These are phyloP conservation scores for Gallinago nigripennis DNA, from an alignment of 2,797 vertebrate species.

Conservation along the genomic window DNA sequence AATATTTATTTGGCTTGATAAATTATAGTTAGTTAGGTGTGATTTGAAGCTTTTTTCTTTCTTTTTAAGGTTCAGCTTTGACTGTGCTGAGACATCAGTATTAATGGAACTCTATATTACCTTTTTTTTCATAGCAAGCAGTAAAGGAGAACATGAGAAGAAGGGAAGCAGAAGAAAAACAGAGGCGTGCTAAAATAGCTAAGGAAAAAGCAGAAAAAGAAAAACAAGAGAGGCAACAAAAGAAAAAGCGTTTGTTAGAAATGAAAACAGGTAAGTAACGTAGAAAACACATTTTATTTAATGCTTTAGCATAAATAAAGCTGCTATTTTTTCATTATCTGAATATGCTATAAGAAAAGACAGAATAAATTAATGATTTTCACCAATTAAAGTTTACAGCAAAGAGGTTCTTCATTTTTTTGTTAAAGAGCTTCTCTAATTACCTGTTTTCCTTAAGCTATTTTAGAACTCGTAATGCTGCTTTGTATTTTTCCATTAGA, in stretches of 20 bases:
- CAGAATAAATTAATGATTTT: not conserved
- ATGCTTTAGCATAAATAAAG: not conserved
- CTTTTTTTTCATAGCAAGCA: conserved; percentile 84
- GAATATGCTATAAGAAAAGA: not conserved
- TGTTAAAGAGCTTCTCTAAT: not conserved
- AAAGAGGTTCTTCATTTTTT: not conserved
- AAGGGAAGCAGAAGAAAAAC: conserved; percentile 92
- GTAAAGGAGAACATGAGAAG: conserved; percentile 88
- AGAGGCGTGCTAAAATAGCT: conserved; percentile 86
- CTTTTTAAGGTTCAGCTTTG: not conserved
- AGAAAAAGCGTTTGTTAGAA: conserved; percentile 89
- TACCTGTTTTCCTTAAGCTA: not conserved
- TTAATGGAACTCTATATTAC: conserved; percentile 19
- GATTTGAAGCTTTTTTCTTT: not conserved
- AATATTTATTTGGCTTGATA: not conserved
- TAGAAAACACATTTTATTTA: not conserved
- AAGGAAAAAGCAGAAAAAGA: conserved; percentile 94
- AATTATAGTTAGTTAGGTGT: not conserved
- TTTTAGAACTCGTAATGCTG: not conserved
- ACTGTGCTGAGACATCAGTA: not conserved
- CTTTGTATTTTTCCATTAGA: not conserved
- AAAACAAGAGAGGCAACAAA: conserved; percentile 89
- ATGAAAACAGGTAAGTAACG: conserved; percentile 87
- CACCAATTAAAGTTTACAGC: not conserved
- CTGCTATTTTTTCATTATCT: not conserved